Base-by-base conservation (phyloP, 2,797 vertebrate species). In the Streptopelia turtur region DNA sequence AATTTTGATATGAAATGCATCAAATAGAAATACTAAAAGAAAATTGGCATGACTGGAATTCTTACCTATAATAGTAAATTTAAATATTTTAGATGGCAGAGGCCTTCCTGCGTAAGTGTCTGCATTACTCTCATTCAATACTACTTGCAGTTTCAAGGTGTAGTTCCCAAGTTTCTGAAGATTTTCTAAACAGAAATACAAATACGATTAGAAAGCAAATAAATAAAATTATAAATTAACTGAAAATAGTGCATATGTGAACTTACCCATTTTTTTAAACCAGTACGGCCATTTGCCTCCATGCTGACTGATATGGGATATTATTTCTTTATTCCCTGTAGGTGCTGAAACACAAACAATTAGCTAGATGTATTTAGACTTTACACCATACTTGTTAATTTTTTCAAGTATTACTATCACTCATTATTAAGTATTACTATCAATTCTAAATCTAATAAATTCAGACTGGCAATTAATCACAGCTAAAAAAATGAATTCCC, bases 181-280 rank as follows among this genome's bases (percentile, higher is more conserved):
- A 74, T 97, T 98, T 87, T 98, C 99, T 99, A 76, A 76, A 96
- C 5, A 86, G 35, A 97, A 96, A 88, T 11, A 85, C 71, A 96
- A 86, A 91, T 52, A 28, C 37, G 56, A 90, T 96, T 94, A 97
- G 70, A 95, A 96, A 90, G 65, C 23, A 64, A 92, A 69, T 79
- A 28, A 87, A 55, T 55, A 16, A 55, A 77, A 76, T 53, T 33
- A 81, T 16, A 95, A 50, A 83, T 21, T 22, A 94, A 79, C n/a
- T 53, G 35, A 92, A 82, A 70, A 55, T 70, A 93, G 4, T 56
- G 78, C 60, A 56, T 31, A 95, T 65, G 37, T 57, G 64, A 91
- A 93, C 92, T 93, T 97, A 99, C 99, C 98, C 97, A 98, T 99
- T 97, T 98, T 98, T 97, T 98, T 99, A 98, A 99, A 99, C 98